Evolutionary conservation across 1,140 invertebrate species (phyloP).

Genomic region (Alviniconcha marisindica): DNA sequence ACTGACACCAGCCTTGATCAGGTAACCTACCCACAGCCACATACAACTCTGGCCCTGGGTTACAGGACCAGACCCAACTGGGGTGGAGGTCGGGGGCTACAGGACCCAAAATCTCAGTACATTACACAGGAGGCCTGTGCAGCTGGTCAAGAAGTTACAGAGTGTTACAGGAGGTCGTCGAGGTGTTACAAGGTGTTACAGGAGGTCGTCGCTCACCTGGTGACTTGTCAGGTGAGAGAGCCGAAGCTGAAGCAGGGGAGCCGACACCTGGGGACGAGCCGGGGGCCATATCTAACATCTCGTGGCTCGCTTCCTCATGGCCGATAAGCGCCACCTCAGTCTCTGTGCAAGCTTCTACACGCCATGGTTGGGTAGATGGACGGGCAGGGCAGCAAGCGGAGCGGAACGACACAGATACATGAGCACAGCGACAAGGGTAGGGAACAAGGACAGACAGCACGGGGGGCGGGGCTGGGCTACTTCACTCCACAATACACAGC

Average conservation of each 20-base stretch:
- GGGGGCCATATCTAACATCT: conserved; percentile 36
- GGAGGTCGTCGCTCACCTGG: conserved; percentile 27
- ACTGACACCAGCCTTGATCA: too few species aligned
- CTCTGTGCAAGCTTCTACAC: conserved; percentile 31
- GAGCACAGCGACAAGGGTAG: conserved; percentile 10
- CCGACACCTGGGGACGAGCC: conserved; percentile 33
- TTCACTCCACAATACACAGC: background rate
- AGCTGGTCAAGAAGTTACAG: background rate
- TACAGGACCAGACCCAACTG: too few species aligned
- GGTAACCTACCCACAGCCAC: too few species aligned
- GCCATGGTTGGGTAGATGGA: conserved; percentile 13
- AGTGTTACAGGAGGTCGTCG: too few species aligned
- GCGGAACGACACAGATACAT: conserved; percentile 27
- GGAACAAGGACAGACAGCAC: conserved; percentile 19
- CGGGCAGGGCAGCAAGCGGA: conserved; percentile 32
- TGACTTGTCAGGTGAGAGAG: conserved; percentile 26
- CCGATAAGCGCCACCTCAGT: background rate
- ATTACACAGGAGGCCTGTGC: background rate
- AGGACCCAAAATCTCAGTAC: too few species aligned
- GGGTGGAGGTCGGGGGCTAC: too few species aligned
- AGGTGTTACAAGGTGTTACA: conserved; percentile 2
- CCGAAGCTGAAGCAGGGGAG: conserved; percentile 32
- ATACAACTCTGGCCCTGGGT: too few species aligned
- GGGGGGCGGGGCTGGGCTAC: background rate
- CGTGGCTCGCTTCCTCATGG: background rate